Percentiles rank a stretch among this genome's conserved stretches.
Evolutionary conservation across 1,140 invertebrate genomes (phyloP).

Genomic region (Hycleus phaleratus): DNA sequence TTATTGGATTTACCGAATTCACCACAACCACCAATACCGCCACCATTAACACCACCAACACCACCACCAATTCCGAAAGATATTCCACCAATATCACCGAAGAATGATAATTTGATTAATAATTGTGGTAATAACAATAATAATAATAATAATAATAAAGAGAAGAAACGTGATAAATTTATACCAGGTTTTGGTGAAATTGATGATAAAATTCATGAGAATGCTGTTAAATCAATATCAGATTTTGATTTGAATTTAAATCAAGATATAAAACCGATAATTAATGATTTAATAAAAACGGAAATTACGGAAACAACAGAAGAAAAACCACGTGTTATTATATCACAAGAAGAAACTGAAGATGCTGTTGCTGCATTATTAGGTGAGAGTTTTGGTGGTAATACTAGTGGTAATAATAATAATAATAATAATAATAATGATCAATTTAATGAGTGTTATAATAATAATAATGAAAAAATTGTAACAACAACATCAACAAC

Average conservation of each 20-base stretch:
- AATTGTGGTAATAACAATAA: too few species aligned
- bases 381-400: constrained; percentile 68
- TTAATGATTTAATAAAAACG: constrained; percentile 34
- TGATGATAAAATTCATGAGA: constrained; percentile 68
- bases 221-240: constrained; percentile 67
- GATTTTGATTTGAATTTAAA: constrained; percentile 44
- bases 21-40: constrained; percentile 34
- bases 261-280: constrained; percentile 24
- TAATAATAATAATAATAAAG: constrained; percentile 21
- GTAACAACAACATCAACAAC: constrained; percentile 27
- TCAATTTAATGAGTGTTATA: constrained; percentile 45
- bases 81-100: too few species aligned
- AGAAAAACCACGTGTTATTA: constrained; percentile 72
- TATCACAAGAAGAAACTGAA: constrained; percentile 87
- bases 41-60: constrained; percentile 49
- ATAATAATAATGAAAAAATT: constrained; percentile 29
- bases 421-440: too few species aligned
- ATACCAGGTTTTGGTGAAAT: constrained; percentile 64
- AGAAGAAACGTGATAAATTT: constrained; percentile 49
- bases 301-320: constrained; percentile 2
- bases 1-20: constrained; percentile 30
- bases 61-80: constrained; percentile 36
- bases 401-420: constrained; percentile 31
- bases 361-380: constrained; percentile 82
- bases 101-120: too few species aligned